These are phyloP conservation scores for Agrypnia vestita DNA, from an alignment of 1,140 invertebrate species.

Conservation along the genomic window DNA sequence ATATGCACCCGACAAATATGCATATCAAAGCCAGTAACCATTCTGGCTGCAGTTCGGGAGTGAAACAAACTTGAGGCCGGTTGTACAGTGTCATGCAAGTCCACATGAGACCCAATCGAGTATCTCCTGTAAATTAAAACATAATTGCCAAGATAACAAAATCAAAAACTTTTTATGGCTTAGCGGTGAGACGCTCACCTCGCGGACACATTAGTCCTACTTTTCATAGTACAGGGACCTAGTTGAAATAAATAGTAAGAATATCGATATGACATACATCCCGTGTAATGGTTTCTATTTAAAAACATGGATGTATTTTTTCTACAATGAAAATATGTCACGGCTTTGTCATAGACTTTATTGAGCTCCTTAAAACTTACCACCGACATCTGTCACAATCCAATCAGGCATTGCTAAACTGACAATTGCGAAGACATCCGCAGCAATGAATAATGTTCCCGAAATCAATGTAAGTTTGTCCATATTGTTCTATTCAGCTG, in stretches of 20 bases:
- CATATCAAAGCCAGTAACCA: conserved; percentile 93
- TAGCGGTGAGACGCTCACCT: too few species aligned
- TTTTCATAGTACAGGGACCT: conserved; percentile 18
- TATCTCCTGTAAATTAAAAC: conserved; percentile 79
- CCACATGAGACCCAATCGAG: conserved; percentile 92
- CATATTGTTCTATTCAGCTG: conserved; percentile 72
- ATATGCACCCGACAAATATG: conserved; percentile 94
- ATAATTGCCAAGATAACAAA: background rate
- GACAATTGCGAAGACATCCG: conserved; percentile 94
- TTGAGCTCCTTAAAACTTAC: conserved; percentile 67
- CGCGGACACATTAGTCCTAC: background rate
- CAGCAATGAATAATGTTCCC: conserved; percentile 91
- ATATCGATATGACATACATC: too few species aligned
- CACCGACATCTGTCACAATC: conserved; percentile 96
- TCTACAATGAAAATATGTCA: too few species aligned
- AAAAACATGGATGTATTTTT: too few species aligned
- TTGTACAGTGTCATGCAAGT: conserved; percentile 95
- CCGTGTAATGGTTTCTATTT: too few species aligned
- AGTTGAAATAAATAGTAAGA: too few species aligned
- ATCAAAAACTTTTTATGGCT: too few species aligned
- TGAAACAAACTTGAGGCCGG: conserved; percentile 89
- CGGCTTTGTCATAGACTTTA: background rate
- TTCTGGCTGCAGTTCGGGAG: conserved; percentile 89
- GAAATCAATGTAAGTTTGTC: conserved; percentile 95
- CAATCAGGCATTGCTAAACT: conserved; percentile 96